These are phyloP conservation scores for Eurytoma californica DNA, from an alignment of 2,888 invertebrate species.

Conservation along the genomic window DNA sequence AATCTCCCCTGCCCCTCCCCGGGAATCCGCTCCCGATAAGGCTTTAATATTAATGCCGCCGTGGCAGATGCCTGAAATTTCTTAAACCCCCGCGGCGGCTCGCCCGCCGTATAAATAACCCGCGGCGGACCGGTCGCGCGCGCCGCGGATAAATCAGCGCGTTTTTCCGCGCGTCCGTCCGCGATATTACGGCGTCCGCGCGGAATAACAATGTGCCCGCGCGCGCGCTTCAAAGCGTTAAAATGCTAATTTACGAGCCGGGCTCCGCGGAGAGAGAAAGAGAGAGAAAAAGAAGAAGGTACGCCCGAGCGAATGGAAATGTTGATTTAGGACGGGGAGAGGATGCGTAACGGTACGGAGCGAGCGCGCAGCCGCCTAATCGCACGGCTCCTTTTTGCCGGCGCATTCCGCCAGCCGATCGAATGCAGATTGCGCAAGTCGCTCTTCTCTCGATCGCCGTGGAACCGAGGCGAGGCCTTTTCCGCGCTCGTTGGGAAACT, in stretches of 20 bases:
- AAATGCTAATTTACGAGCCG: conserved; percentile 28
- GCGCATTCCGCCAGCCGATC: conserved; percentile 11
- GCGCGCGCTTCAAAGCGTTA: not conserved
- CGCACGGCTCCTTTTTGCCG: conserved; percentile 14
- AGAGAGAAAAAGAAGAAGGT: not conserved
- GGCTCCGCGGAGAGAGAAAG: not conserved
- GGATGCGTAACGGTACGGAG: conserved; percentile 29
- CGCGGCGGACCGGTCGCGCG: not conserved
- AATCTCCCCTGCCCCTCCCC: no score
- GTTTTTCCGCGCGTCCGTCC: not conserved
- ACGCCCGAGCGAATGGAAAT: conserved; percentile 18
- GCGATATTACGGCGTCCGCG: not conserved
- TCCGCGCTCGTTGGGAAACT: not conserved
- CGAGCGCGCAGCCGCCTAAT: conserved; percentile 20
- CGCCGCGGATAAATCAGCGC: not conserved
- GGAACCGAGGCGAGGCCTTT: conserved; percentile 1
- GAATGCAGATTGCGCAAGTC: conserved; percentile 14
- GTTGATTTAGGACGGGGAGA: conserved; percentile 43
- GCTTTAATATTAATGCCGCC: no score
- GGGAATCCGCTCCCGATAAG: no score
- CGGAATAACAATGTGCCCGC: not conserved
- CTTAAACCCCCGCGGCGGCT: no score
- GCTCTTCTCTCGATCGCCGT: not conserved
- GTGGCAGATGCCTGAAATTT: no score
- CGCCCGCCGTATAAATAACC: no score